A percentile compares a stretch with the other conserved stretches of the same genome.
phyloP scores from a whole-genome alignment of 2,113 vertebrate genomes.

The Bubo bubo region DNA sequence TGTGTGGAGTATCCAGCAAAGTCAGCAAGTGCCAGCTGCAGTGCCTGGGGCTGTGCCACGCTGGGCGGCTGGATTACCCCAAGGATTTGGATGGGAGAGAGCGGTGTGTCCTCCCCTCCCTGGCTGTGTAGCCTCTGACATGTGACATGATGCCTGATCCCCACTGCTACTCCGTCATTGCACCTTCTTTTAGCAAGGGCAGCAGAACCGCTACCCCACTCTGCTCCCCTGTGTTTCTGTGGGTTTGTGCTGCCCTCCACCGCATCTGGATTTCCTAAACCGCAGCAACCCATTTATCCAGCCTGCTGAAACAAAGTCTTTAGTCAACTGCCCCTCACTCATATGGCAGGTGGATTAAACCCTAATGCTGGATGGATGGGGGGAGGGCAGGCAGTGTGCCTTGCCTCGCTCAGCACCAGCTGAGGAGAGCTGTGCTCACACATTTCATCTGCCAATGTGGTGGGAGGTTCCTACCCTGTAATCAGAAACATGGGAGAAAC shows the following conservation, averaged over 20 bases:
- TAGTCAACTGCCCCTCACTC: background rate
- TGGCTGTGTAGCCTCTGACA: background rate
- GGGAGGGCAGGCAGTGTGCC: background rate
- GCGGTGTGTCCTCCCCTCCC: background rate
- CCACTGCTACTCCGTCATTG: background rate
- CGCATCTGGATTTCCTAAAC: background rate
- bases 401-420: background rate
- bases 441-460: background rate
- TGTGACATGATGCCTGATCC: fast-evolving
- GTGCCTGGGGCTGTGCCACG: too few relatives aligned
- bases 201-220: background rate
- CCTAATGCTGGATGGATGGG: background rate
- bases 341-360: background rate
- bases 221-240: background rate
- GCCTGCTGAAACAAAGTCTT: background rate
- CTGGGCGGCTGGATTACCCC: background rate
- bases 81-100: background rate
- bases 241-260: background rate
- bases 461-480: background rate
- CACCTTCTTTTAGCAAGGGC: background rate
- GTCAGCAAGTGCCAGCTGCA: background rate
- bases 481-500: background rate
- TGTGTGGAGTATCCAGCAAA: background rate
- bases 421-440: background rate
- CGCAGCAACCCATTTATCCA: background rate